Evolutionary conservation across 2,797 vertebrate genomes (phyloP).

Genomic region (Rhadinocentrus ornatus): DNA sequence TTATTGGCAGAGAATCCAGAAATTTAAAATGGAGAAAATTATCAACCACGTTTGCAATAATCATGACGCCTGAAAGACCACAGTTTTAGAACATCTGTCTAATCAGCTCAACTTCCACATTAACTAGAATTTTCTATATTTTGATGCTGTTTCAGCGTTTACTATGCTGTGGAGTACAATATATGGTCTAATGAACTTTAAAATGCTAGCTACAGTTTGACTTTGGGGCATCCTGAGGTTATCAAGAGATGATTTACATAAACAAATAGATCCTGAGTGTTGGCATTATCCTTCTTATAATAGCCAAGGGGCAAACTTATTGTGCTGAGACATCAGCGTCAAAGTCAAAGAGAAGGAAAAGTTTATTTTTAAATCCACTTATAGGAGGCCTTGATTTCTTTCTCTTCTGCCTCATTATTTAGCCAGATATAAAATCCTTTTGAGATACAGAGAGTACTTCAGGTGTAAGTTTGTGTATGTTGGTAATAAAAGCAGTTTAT

Average conservation of each 20-base stretch:
- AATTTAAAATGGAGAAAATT: constrained; percentile 29
- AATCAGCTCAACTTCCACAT: constrained; percentile 36
- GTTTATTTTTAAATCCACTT: constrained; percentile 53
- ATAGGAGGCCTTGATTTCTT: constrained; percentile 52
- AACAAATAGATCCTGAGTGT: constrained; percentile 69
- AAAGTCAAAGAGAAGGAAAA: constrained; percentile 53
- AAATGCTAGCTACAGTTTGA: constrained; percentile 43
- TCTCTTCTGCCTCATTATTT: constrained; percentile 40
- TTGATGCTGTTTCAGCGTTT: constrained; percentile 23
- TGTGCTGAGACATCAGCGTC: constrained; percentile 58
- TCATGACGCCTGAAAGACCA: constrained; percentile 9
- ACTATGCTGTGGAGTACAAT: not conserved
- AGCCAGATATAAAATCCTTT: constrained; percentile 37
- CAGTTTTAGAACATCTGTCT: constrained; percentile 30
- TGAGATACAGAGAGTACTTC: constrained; percentile 30
- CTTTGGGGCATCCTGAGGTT: constrained; percentile 38
- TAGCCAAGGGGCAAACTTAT: constrained; percentile 64
- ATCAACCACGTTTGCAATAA: constrained; percentile 18
- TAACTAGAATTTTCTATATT: constrained; percentile 30
- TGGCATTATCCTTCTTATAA: constrained; percentile 60
- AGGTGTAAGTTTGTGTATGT: not conserved
- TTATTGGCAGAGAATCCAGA: constrained; percentile 25
- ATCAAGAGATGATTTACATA: constrained; percentile 61
- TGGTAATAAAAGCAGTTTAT: constrained; percentile 40
- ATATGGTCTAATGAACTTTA: constrained; percentile 28